Evolutionary conservation across 2,113 vertebrate species (phyloP).

Genomic region (Athene noctua): DNA sequence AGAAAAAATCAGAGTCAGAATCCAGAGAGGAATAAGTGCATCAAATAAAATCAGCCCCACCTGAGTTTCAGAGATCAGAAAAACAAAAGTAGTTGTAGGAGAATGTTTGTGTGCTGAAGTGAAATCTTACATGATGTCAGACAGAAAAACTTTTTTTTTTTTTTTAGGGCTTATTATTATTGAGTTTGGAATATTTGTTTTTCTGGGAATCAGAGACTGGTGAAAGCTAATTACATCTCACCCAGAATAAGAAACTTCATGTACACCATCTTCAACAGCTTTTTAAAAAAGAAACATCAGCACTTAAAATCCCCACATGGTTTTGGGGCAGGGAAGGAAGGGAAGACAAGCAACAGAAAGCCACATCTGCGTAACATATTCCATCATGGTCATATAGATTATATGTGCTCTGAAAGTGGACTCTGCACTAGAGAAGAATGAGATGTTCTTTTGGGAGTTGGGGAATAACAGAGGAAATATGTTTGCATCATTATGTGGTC

Average conservation of each 20-base stretch:
- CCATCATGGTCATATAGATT: neutral
- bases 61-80: neutral
- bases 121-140: neutral
- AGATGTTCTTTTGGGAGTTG: neutral
- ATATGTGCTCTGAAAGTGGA: neutral
- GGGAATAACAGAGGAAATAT: neutral
- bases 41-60: neutral
- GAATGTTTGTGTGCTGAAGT: neutral
- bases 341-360: neutral
- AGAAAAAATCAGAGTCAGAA: neutral
- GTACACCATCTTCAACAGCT: neutral
- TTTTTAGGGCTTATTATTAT: neutral
- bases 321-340: neutral
- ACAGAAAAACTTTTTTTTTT: neutral
- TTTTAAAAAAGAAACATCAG: neutral
- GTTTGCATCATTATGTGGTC: neutral
- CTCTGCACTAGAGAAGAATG: neutral
- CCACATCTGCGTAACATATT: neutral
- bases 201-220: neutral
- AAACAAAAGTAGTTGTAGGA: neutral
- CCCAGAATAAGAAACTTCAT: neutral
- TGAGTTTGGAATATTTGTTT: neutral
- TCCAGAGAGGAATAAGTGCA: neutral
- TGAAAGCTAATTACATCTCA: neutral
- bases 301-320: neutral